Evolutionary conservation across 2,888 invertebrate species (phyloP), one percentile per base, ranked within the genome.

Genomic region (Orthosia gracilis): DNA sequence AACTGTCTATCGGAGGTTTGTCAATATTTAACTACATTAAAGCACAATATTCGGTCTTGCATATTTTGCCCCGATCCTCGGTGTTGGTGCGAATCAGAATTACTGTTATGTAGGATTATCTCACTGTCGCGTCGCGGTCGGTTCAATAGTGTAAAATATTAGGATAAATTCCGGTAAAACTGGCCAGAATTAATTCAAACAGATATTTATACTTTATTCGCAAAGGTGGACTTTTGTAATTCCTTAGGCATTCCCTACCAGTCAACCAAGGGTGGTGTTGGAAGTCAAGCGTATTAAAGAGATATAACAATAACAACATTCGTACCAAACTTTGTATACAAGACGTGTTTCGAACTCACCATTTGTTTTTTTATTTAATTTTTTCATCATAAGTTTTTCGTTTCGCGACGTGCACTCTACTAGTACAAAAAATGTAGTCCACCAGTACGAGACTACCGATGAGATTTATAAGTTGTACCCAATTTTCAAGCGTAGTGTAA

Each of bases 391-490:
- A 26, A 49, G 2, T 21, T 13, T 4, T 21, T 47, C 3, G 23
- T 54, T 40, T 26, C 12, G 52, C 62, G 18, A 52, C 50, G 59
- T 71, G 77, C 52, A 15, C 17, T 54, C 26, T 17, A 21, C 13
- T n/a, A 9, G 23, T 15, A 50, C 13, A 78, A 76, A 79, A 76
- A 63, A 57, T 50, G 3, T 64, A 50, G 57, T 45, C 11, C 45
- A 68, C 65, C 47, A 50, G 55, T 55, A 54, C 13, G 54, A 31
- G 52, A 52, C 61, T 77, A 40, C 55, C 47, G 47, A 70, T 54
- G 70, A 66, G 76, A 83, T 75, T 82, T 64, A 57, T 70, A 67
- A 50, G 54, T 80, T 83, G 67, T 78, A 23, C 55, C 58, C 52
- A 70, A 83, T 74, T 71, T 68, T 81, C 58, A 59, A 73, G 26